phyloP scores from a whole-genome alignment of 1,140 invertebrate genomes.

The Sycophila sp. region DNA sequence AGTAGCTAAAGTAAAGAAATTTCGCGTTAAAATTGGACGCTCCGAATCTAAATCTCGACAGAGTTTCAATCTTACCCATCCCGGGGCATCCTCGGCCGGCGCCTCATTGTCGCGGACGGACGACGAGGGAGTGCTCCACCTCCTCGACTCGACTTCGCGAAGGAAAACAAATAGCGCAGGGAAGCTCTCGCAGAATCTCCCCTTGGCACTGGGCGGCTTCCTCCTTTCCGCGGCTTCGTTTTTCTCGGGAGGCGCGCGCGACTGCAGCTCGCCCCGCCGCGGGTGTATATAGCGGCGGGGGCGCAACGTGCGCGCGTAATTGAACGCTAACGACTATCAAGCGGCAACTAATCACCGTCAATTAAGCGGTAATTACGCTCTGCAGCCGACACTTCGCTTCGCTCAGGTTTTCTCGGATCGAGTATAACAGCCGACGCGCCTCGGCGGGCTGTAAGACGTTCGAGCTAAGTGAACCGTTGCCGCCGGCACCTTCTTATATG shows the following conservation, averaged over 20 bases:
- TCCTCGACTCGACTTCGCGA: too few relatives aligned
- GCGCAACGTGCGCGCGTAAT: slow-evolving; percentile 40
- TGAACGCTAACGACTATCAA: slow-evolving; percentile 53
- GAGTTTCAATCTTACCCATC: too few relatives aligned
- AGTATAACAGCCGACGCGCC: background rate
- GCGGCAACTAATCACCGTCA: slow-evolving; percentile 51
- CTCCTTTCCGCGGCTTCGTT: background rate
- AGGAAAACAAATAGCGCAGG: slow-evolving; percentile 2
- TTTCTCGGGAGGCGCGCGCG: background rate
- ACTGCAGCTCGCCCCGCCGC: background rate
- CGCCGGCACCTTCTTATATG: background rate
- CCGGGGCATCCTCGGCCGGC: too few relatives aligned
- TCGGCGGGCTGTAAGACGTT: background rate
- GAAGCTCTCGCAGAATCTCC: background rate
- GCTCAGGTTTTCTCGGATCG: background rate
- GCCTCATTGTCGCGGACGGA: too few relatives aligned
- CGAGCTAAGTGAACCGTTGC: background rate
- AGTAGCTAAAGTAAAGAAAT: too few relatives aligned
- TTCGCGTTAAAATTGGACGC: too few relatives aligned
- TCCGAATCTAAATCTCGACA: too few relatives aligned
- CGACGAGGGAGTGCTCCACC: too few relatives aligned
- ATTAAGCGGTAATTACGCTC: slow-evolving; percentile 51
- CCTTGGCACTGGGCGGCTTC: background rate
- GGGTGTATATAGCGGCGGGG: too few relatives aligned
- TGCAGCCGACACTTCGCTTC: slow-evolving; percentile 35